Percentiles rank a stretch among this genome's conserved stretches.
phyloP scores from a whole-genome alignment of 2,797 vertebrate genomes.

The Remorina albescens region DNA sequence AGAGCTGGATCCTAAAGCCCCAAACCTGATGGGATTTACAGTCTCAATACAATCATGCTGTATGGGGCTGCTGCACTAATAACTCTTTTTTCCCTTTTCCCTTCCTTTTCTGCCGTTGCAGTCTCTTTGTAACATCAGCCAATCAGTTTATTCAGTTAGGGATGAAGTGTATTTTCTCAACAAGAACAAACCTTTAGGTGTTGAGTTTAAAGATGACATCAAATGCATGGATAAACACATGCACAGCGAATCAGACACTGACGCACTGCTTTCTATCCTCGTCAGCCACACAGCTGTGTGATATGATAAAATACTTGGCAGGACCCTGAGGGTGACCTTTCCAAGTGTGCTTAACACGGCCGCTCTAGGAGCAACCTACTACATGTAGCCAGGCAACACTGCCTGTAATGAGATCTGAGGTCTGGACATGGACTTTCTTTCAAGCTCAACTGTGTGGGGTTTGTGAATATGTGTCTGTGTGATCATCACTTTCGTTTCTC shows the following conservation, averaged over 20 bases:
- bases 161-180: conserved; percentile 23
- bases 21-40: conserved; percentile 60
- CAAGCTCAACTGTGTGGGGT: conserved; percentile 29
- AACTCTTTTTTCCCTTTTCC: not conserved
- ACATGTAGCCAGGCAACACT: conserved; percentile 71
- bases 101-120: not conserved
- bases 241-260: conserved; percentile 18
- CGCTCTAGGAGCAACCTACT: conserved; percentile 47
- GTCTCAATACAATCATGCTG: conserved; percentile 54
- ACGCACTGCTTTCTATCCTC: conserved; percentile 38
- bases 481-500: conserved; percentile 20
- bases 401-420: conserved; percentile 56
- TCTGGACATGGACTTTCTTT: conserved; percentile 43
- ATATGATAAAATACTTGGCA: conserved; percentile 76
- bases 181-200: conserved; percentile 25
- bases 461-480: conserved; percentile 9
- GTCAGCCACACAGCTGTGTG: conserved; percentile 62
- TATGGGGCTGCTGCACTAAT: conserved; percentile 39
- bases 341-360: conserved; percentile 53
- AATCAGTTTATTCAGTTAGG: conserved; percentile 29
- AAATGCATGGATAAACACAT: conserved; percentile 45
- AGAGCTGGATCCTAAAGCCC: conserved; percentile 44
- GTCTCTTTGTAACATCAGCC: conserved; percentile 14
- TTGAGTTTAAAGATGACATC: conserved; percentile 47
- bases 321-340: conserved; percentile 73